These are phyloP conservation scores for Silurus meridionalis DNA, from an alignment of 2,113 vertebrate species.

Conservation along the genomic window DNA sequence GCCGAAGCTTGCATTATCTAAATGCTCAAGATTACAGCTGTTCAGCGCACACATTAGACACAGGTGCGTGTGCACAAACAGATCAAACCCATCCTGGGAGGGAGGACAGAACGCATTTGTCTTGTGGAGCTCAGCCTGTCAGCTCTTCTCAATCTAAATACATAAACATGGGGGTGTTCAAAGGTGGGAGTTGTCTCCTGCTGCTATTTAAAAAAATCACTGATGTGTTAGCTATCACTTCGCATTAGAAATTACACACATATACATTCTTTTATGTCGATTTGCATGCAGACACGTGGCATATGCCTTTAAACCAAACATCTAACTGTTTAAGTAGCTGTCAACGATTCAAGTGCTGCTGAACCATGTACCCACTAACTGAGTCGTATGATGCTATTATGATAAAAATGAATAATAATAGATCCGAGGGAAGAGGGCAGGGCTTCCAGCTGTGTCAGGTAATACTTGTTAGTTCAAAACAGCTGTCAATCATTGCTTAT, in stretches of 20 bases:
- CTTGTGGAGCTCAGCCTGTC: background rate
- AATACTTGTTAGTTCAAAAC: background rate
- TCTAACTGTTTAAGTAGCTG: background rate
- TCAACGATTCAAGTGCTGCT: background rate
- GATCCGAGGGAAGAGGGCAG: background rate
- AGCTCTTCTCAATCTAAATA: slow-evolving; percentile 4
- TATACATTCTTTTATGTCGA: background rate
- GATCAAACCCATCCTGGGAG: background rate
- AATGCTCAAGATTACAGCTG: slow-evolving; percentile 28
- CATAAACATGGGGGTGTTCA: slow-evolving; percentile 21
- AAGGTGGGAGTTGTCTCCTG: slow-evolving; percentile 10
- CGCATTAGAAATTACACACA: background rate
- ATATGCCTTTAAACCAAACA: background rate
- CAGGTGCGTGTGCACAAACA: slow-evolving; percentile 6
- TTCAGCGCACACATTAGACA: slow-evolving; percentile 17
- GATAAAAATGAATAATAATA: background rate
- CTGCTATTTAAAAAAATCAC: slow-evolving; percentile 5
- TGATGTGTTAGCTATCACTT: background rate
- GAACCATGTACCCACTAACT: background rate
- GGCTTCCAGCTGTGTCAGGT: background rate
- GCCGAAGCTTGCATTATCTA: slow-evolving; percentile 35
- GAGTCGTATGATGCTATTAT: background rate
- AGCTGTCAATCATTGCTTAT: background rate
- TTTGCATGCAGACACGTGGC: background rate
- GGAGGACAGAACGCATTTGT: background rate